A percentile compares a stretch with the other conserved stretches of the same genome.
These are phyloP conservation scores for Oncorhynchus mykiss DNA, from an alignment of 2,113 vertebrate species.

Conservation along the genomic window DNA sequence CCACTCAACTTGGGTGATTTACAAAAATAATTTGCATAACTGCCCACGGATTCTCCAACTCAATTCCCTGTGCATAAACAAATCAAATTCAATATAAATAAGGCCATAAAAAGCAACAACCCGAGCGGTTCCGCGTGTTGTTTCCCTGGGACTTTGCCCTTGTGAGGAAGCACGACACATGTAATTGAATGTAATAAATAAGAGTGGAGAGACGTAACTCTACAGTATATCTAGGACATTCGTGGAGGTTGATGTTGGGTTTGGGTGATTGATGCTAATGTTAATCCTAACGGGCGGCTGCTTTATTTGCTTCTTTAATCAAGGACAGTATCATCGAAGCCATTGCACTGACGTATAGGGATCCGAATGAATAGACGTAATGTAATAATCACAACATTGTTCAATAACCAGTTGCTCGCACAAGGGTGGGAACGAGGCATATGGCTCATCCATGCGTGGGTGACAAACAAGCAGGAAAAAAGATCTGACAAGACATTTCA, in stretches of 20 bases:
- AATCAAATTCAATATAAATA: constrained; percentile 47
- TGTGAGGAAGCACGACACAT: constrained; percentile 25
- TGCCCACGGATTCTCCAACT: constrained; percentile 17
- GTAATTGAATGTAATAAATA: constrained; percentile 39
- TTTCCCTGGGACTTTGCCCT: constrained; percentile 28
- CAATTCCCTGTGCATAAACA: constrained; percentile 37
- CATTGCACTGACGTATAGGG: too few relatives aligned
- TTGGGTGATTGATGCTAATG: background rate
- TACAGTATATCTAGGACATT: background rate
- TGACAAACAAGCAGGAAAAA: constrained; percentile 7
- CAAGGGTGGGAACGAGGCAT: too few relatives aligned
- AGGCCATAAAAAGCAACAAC: constrained; percentile 33
- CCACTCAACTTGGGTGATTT: constrained; percentile 14
- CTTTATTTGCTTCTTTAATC: background rate
- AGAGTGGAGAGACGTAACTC: constrained; percentile 4
- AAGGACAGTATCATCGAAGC: background rate
- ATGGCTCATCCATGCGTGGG: too few relatives aligned
- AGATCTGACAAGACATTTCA: constrained; percentile 38
- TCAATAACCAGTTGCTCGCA: background rate
- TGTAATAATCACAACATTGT: background rate
- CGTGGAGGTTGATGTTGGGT: background rate
- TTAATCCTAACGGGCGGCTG: background rate
- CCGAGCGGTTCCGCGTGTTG: constrained; percentile 15
- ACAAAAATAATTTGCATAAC: constrained; percentile 13
- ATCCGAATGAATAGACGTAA: background rate